Evolutionary conservation across 2,888 invertebrate species (phyloP).

Genomic region (Venusia cambrica): DNA sequence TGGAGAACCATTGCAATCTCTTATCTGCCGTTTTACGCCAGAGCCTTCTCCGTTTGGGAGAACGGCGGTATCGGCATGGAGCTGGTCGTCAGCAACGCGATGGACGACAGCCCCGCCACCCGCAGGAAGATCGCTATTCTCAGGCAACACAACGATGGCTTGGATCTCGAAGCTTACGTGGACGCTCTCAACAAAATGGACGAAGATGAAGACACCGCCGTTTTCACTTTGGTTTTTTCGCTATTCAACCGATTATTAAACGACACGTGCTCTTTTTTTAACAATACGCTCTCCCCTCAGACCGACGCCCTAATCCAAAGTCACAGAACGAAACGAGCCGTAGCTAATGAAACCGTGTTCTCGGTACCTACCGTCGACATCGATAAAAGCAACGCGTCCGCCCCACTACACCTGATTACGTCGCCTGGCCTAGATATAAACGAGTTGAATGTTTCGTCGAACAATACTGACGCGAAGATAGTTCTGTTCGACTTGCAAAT

Average conservation of each 20-base stretch:
- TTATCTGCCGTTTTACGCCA: conserved; percentile 71
- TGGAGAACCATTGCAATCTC: conserved; percentile 70
- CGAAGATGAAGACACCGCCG: conserved; percentile 48
- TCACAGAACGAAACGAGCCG: conserved; percentile 49
- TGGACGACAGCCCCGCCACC: conserved; percentile 38
- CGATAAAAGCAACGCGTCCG: conserved; percentile 6
- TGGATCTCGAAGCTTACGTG: conserved; percentile 49
- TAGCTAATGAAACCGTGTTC: conserved; percentile 11
- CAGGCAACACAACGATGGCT: conserved; percentile 61
- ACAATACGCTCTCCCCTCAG: conserved; percentile 38
- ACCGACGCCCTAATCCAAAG: conserved; percentile 31
- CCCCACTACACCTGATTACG: background rate
- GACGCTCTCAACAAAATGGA: conserved; percentile 48
- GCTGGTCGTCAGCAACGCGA: conserved; percentile 47
- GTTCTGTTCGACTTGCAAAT: conserved; percentile 49
- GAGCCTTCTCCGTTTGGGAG: conserved; percentile 78
- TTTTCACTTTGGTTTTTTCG: conserved; percentile 43
- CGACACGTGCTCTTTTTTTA: conserved; percentile 48
- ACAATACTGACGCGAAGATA: conserved; percentile 37
- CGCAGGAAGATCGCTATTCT: conserved; percentile 49
- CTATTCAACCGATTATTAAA: conserved; percentile 49
- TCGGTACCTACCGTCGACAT: conserved; percentile 5
- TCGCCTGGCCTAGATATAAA: no score
- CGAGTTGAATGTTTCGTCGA: conserved; percentile 9
- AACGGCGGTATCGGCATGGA: conserved; percentile 75